Percentiles rank a stretch among this genome's conserved stretches.
Evolutionary conservation across 2,888 invertebrate species (phyloP).

Genomic region (Ochropleura leucogaster): DNA sequence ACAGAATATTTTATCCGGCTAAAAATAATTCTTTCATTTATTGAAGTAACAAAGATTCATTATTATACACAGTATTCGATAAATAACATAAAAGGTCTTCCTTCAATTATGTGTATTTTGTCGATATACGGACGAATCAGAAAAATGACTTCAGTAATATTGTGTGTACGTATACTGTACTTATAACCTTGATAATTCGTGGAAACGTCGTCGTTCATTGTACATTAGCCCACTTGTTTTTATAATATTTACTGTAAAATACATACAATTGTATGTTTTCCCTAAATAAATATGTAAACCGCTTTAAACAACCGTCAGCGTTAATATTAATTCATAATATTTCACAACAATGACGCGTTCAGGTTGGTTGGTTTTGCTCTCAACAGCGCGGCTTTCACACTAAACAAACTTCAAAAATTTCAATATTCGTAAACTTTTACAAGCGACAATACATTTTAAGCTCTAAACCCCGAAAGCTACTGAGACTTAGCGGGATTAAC

Average conservation of each 20-base stretch:
- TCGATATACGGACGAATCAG: background rate
- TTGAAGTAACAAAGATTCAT: too few species aligned
- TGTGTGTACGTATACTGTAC: too few species aligned
- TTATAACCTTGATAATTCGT: too few species aligned
- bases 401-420: constrained; percentile 12
- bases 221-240: too few species aligned
- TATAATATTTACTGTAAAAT: too few species aligned
- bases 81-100: background rate
- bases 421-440: constrained; percentile 7
- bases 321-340: background rate
- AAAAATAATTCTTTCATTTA: background rate
- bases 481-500: constrained; percentile 40
- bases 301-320: background rate
- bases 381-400: background rate
- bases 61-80: too few species aligned
- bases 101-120: background rate
- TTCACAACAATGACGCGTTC: background rate
- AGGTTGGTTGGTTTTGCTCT: background rate
- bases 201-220: too few species aligned
- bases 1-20: background rate
- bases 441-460: constrained; percentile 21
- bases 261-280: too few species aligned
- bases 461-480: constrained; percentile 18
- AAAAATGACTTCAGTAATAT: too few species aligned
- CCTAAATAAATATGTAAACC: background rate